Evolutionary conservation across 2,113 vertebrate genomes (phyloP), one percentile per base, ranked within the genome.

Genomic region (Coptodon bakossiorum): DNA sequence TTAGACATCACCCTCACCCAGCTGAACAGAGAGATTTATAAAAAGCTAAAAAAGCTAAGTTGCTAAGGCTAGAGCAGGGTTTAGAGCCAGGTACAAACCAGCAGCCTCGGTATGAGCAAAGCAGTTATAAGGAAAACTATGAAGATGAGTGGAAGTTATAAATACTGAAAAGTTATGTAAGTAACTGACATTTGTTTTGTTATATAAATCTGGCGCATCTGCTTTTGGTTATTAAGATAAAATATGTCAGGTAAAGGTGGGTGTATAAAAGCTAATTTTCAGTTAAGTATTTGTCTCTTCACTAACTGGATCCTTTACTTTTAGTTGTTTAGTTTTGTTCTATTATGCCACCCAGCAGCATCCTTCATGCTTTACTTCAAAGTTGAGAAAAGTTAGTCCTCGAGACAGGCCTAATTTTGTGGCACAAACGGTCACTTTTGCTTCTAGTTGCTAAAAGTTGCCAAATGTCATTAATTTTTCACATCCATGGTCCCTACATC

Each of bases 351-450:
- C 3, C 22, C 66, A 73, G 66, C 66, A 73, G 38, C 22, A 17
- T 43, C 66, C 66, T 16, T 2, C 66, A 24, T 24, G 38, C 16
- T 45, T 45, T 40, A 45, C 66, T 43, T 45, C 13, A 27, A 14
- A 73, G 9, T 0, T 73, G 66, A 73, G 66, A 45, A 45, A 43
- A 4, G 1, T 16, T 27, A 24, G 1, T 12, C 2, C 3, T 45
- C 0, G 12, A 71, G 0, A 71, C n/a, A 43, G 3, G 1, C 38
- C 68, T 45, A 1, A 73, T 6, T 73, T 73, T 45, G 40, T 0
- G 0, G 0, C 0, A 5, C 13, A 73, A 27, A 45, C 0, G 13
- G 1, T 24, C 22, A 24, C 8, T 27, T 45, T 45, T 17, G 22
- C 13, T 73, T 73, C 13, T 73, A 10, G 8, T 45, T 73, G 4